These are phyloP conservation scores for Cephalotes varians DNA, from an alignment of 2,888 invertebrate genomes.

Conservation along the genomic window DNA sequence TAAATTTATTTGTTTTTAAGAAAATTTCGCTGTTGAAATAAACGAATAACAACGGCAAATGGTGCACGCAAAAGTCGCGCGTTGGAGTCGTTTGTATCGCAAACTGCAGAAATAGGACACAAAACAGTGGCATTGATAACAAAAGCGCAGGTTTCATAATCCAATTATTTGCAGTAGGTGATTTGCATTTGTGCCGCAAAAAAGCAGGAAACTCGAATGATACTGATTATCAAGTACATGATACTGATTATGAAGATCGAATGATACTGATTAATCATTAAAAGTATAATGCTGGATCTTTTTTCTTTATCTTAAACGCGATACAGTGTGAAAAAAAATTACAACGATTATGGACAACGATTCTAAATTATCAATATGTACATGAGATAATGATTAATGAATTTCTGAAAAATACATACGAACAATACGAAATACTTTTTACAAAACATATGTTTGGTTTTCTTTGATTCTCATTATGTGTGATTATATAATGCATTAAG, in stretches of 20 bases:
- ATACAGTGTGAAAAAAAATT: background rate
- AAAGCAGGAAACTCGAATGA: constrained; percentile 45
- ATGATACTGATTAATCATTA: background rate
- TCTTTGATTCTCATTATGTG: background rate
- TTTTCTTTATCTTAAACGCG: constrained; percentile 14
- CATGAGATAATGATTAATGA: background rate
- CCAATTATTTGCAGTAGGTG: constrained; percentile 11
- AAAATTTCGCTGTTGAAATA: background rate
- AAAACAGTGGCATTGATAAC: constrained; percentile 33
- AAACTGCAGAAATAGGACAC: constrained; percentile 21
- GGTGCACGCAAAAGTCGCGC: background rate
- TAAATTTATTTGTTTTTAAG: background rate
- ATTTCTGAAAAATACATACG: constrained; percentile 4
- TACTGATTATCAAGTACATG: constrained; percentile 26
- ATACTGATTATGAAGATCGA: too few relatives aligned
- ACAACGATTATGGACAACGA: background rate
- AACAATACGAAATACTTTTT: background rate
- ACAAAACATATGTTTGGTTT: background rate
- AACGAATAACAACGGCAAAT: background rate
- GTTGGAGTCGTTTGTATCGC: background rate
- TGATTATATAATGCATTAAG: background rate
- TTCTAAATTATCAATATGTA: background rate
- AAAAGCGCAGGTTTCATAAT: constrained; percentile 41
- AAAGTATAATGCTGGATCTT: constrained; percentile 1
- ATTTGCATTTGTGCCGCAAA: constrained; percentile 6